A percentile compares a stretch with the other conserved stretches of the same genome.
Evolutionary conservation across 2,797 vertebrate genomes (phyloP).

Genomic region (Cossypha dichroa): DNA sequence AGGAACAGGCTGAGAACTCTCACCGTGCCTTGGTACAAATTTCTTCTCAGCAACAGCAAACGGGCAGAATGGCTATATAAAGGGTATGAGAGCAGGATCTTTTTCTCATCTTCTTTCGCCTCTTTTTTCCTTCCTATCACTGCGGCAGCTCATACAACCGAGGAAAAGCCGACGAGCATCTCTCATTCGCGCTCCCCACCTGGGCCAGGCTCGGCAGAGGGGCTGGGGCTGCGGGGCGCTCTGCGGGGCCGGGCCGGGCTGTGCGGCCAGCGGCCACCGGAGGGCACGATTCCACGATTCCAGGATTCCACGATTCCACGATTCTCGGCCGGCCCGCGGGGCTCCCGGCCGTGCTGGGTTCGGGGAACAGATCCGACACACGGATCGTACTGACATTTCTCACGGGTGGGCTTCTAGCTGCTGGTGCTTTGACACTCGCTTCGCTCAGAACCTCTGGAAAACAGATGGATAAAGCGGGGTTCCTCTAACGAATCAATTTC

Average conservation of each 20-base stretch:
- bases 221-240: background rate
- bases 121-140: background rate
- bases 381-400: background rate
- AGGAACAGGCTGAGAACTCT: background rate
- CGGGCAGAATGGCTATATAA: fast-evolving
- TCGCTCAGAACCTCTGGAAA: background rate
- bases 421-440: background rate
- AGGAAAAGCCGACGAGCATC: background rate
- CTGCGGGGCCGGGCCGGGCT: background rate
- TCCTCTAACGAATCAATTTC: background rate
- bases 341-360: background rate
- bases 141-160: fast-evolving
- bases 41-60: background rate
- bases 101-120: fast-evolving
- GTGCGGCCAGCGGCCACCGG: conserved; percentile 77
- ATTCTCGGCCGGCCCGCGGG: conserved; percentile 60
- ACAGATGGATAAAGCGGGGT: no score
- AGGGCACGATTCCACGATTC: conserved; percentile 62
- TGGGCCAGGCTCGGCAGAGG: background rate
- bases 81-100: fast-evolving
- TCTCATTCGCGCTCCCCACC: fast-evolving
- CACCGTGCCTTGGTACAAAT: no score
- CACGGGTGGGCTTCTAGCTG: background rate
- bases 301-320: no score
- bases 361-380: background rate